Percentiles rank a stretch among this genome's conserved stretches.
These are phyloP conservation scores for Suncus etruscus DNA, from an alignment of 2,113 vertebrate species.

Conservation along the genomic window DNA sequence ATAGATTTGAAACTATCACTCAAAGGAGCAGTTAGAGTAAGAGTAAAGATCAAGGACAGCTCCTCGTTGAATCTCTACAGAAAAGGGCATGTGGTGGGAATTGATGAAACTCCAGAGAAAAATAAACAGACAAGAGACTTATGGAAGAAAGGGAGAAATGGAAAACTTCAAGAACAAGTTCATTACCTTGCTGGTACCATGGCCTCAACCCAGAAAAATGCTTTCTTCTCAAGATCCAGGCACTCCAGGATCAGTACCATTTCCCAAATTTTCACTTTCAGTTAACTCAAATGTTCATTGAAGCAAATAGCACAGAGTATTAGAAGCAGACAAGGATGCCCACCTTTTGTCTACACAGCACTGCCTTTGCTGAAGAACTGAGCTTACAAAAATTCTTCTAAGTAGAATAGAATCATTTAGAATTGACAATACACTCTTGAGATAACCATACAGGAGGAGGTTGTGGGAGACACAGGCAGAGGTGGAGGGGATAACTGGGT, in stretches of 20 bases:
- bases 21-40: not conserved
- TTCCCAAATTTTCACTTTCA: not conserved
- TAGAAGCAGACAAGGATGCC: not conserved
- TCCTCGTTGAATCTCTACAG: not conserved
- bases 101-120: too few species aligned
- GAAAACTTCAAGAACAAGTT: not conserved
- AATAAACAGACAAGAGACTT: not conserved
- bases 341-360: not conserved
- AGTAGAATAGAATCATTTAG: too few species aligned
- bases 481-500: too few species aligned
- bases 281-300: not conserved
- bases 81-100: too few species aligned
- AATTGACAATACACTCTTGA: too few species aligned
- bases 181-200: not conserved
- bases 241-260: not conserved
- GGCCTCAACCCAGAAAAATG: not conserved
- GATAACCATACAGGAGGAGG: too few species aligned
- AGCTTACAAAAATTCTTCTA: not conserved
- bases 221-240: not conserved
- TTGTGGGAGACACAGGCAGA: too few species aligned
- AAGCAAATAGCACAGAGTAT: slow-evolving; percentile 5
- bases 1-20: not conserved
- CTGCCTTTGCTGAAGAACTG: not conserved
- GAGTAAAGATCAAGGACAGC: not conserved
- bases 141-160: not conserved